Percentiles rank a stretch among this genome's conserved stretches.
Conservation (phyloP, 2,888 invertebrate species). For the Orthonychiurus folsomi region DNA sequence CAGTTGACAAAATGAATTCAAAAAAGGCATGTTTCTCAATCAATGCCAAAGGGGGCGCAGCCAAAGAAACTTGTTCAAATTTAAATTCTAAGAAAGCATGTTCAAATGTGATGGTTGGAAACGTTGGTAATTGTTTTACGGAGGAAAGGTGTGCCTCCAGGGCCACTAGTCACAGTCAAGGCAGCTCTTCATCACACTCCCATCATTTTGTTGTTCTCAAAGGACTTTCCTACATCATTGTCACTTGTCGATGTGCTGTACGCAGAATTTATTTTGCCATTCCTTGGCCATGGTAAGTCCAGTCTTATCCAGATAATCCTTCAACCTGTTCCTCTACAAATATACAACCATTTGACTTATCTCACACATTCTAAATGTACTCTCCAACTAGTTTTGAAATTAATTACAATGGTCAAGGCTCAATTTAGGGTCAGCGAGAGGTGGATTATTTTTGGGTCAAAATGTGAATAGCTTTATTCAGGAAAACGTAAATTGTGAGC, state of each 20-base stretch:
- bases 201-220: conserved; percentile 20
- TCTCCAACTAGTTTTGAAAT: no score
- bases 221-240: conserved; percentile 17
- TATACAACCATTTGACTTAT: no score
- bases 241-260: conserved; percentile 21
- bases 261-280: conserved; percentile 18
- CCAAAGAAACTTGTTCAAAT: neutral
- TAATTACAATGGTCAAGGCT: no score
- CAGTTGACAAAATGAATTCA: neutral
- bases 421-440: no score
- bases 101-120: neutral
- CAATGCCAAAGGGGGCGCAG: neutral
- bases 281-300: conserved; percentile 21
- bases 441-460: no score
- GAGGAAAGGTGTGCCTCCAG: neutral
- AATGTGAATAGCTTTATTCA: no score
- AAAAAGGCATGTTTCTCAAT: neutral
- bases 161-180: neutral
- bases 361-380: no score
- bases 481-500: no score
- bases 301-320: no score
- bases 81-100: neutral
- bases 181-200: conserved; percentile 6
- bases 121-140: neutral
- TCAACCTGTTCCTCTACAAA: no score